These are phyloP conservation scores for Pantherophis alleghaniensis DNA, from an alignment of 2,797 vertebrate genomes.

Conservation along the genomic window DNA sequence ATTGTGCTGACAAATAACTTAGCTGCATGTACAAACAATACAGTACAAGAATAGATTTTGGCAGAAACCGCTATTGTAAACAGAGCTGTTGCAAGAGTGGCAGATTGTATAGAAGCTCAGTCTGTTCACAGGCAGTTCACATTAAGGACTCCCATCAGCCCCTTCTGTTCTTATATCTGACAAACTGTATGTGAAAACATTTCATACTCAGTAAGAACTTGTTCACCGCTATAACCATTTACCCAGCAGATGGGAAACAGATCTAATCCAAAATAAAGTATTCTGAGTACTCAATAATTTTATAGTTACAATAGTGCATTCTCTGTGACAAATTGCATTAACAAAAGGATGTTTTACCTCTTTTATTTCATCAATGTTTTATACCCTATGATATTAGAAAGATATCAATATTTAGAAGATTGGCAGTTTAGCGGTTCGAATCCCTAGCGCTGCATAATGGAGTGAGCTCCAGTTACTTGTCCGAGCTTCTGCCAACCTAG, in stretches of 20 bases:
- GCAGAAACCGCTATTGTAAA: slow-evolving; percentile 38
- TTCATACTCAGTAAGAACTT: slow-evolving; percentile 20
- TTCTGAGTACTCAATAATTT: neutral
- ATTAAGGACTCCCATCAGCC: slow-evolving; percentile 5
- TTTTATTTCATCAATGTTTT: neutral
- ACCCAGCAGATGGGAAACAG: neutral
- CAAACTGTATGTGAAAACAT: slow-evolving; percentile 34
- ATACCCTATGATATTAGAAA: neutral
- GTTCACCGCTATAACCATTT: neutral
- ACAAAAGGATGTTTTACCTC: neutral
- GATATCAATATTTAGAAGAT: neutral
- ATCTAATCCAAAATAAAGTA: slow-evolving; percentile 1
- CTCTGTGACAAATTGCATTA: neutral
- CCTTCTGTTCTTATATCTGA: neutral
- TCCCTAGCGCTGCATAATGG: too few relatives aligned
- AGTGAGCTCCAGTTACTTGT: too few relatives aligned
- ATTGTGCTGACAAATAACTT: slow-evolving; percentile 21
- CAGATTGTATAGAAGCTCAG: slow-evolving; percentile 37
- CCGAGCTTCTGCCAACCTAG: too few relatives aligned
- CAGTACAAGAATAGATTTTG: slow-evolving; percentile 41
- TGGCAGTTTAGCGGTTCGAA: too few relatives aligned
- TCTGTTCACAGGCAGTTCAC: slow-evolving; percentile 15
- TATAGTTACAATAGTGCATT: neutral
- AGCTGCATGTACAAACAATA: slow-evolving; percentile 49
- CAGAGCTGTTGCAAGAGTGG: slow-evolving; percentile 37